Percentiles rank a stretch among this genome's conserved stretches.
These are phyloP conservation scores for Sericinus montela DNA, from an alignment of 2,888 invertebrate genomes.

Conservation along the genomic window DNA sequence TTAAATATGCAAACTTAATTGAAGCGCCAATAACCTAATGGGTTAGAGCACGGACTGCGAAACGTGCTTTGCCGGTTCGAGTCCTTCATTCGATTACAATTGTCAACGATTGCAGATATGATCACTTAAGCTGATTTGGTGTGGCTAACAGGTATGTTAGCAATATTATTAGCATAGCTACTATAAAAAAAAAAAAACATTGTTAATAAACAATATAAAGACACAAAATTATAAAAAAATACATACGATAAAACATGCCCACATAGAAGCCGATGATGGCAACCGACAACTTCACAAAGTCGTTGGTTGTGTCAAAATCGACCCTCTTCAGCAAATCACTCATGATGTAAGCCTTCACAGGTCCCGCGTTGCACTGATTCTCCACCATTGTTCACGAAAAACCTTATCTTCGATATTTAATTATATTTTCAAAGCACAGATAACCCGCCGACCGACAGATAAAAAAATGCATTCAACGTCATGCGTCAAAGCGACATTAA, in stretches of 20 bases:
- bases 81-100: too few relatives aligned
- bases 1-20: too few relatives aligned
- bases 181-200: too few relatives aligned
- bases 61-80: too few relatives aligned
- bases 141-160: too few relatives aligned
- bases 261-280: conserved; percentile 61
- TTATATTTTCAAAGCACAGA: conserved; percentile 49
- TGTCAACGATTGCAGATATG: too few relatives aligned
- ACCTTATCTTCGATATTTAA: conserved; percentile 30
- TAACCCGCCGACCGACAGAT: conserved; percentile 55
- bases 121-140: too few relatives aligned
- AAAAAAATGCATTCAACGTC: conserved; percentile 44
- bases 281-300: conserved; percentile 55
- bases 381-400: conserved; percentile 54
- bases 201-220: too few relatives aligned
- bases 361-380: conserved; percentile 60
- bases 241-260: conserved; percentile 65
- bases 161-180: too few relatives aligned
- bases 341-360: conserved; percentile 67
- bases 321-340: conserved; percentile 68
- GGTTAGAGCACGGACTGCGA: too few relatives aligned
- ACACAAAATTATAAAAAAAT: conserved; percentile 25
- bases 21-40: too few relatives aligned
- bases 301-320: conserved; percentile 56
- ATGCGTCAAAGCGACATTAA: conserved; percentile 33